Evolutionary conservation across 2,113 vertebrate species (phyloP), one percentile per base, ranked within the genome.

Genomic region (Myocastor coypus): DNA sequence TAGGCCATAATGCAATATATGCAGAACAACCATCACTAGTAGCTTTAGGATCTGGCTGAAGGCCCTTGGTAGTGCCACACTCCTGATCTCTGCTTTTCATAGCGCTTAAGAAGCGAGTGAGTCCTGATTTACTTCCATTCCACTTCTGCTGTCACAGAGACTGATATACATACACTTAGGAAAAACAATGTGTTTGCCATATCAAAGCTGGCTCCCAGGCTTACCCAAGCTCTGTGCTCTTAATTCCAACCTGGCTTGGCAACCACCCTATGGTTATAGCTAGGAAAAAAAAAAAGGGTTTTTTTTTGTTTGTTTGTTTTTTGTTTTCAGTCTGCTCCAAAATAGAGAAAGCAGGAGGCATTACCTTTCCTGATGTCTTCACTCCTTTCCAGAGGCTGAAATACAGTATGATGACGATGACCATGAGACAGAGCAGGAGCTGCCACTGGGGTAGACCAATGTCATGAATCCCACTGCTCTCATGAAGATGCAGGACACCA

Each of bases 371-470:
- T 7, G 99, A 99, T 7, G 99, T 99, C 98, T 99, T 99, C 98
- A 99, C 99, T 2, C 99, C 99, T 98, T 99, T 99, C 99, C 99
- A 99, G 83, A 99, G 98, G 97, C 99, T 99, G 97, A 99, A 99
- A 98, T 99, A 99, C 94, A 99, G 98, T 94, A 99, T 98, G 95
- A 99, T 98, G 75, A 99, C 98, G 20, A 99, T 99, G 37, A 98
- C 98, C 66, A 99, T 94, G 46, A 99, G 99, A 94, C 99, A 99
- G 84, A 99, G 96, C 13, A 97, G 89, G 61, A 99, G 98, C 20
- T 99, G 99, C 99, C 99, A 99, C 96, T 99, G 99, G 22, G 99
- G 99, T 75, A 98, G 93, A 40, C 99, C 99, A 57, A 99, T 98
- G 98, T 99, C 99, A 0, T 99, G 97, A 95, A 99, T 99, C 8